phyloP scores from a whole-genome alignment of 2,888 invertebrate genomes.

The Epsilonema sp. region DNA sequence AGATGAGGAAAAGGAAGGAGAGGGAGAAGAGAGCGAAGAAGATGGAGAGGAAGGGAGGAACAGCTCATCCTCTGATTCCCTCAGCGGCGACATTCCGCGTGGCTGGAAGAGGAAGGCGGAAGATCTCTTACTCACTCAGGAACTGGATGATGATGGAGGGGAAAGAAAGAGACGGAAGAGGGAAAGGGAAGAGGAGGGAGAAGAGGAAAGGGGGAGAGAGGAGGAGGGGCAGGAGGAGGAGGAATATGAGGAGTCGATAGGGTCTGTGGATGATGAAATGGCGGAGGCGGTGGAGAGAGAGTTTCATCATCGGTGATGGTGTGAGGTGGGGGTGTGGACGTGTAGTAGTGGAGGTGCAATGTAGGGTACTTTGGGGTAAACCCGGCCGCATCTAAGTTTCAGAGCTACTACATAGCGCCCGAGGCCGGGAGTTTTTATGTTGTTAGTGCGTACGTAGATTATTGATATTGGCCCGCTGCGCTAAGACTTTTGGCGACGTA shows the following conservation, averaged over 20 bases:
- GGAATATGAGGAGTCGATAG: slow-evolving; percentile 2
- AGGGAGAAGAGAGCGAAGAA: not conserved
- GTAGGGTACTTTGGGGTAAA: too few species aligned
- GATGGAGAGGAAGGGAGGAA: not conserved
- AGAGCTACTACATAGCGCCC: too few species aligned
- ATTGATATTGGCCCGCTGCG: too few species aligned
- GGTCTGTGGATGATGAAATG: slow-evolving; percentile 9
- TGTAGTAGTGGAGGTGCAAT: too few species aligned
- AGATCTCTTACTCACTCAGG: not conserved
- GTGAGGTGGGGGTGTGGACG: too few species aligned
- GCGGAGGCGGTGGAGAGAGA: slow-evolving; percentile 5
- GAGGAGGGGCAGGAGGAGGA: slow-evolving; percentile 7
- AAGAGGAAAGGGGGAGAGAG: not conserved
- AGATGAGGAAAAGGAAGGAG: not conserved
- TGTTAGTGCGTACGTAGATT: too few species aligned
- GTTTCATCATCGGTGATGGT: too few species aligned
- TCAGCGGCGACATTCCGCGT: not conserved
- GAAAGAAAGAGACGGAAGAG: not conserved
- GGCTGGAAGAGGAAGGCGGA: not conserved
- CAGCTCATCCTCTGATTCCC: not conserved
- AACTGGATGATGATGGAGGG: not conserved
- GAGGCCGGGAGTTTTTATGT: too few species aligned
- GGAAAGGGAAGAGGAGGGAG: not conserved
- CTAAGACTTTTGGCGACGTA: too few species aligned
- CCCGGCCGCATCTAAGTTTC: too few species aligned